Percentiles rank a stretch among this genome's conserved stretches.
Conservation (phyloP, 2,888 invertebrate species). For the Brachylomia viminalis region DNA sequence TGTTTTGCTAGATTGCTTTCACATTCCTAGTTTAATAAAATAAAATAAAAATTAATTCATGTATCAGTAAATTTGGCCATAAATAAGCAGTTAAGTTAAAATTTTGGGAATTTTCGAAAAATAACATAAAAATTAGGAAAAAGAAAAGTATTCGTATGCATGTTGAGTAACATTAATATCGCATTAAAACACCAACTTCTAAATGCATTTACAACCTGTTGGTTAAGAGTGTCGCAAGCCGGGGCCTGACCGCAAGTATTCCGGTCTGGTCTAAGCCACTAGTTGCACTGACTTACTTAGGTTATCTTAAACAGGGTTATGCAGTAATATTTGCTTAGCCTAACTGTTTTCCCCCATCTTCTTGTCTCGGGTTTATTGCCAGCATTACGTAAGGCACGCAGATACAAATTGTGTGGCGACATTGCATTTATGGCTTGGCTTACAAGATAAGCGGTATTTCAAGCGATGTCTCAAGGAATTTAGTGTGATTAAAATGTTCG, state of each 20-base stretch:
- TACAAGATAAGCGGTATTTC: slow-evolving; percentile 61
- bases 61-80: no score
- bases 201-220: slow-evolving; percentile 61
- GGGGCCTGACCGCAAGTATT: slow-evolving; percentile 65
- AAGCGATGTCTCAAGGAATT: slow-evolving; percentile 21
- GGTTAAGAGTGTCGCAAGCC: slow-evolving; percentile 64
- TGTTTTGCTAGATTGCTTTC: no score
- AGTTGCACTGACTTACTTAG: slow-evolving; percentile 57
- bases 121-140: no score
- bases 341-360: slow-evolving; percentile 21
- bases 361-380: slow-evolving; percentile 49
- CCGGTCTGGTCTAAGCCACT: slow-evolving; percentile 55
- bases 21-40: no score
- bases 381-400: slow-evolving; percentile 41
- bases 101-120: no score
- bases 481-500: slow-evolving; percentile 29
- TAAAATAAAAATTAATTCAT: no score
- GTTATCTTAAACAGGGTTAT: slow-evolving; percentile 57
- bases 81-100: no score
- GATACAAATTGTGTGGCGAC: slow-evolving; percentile 50
- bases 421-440: slow-evolving; percentile 58
- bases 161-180: slow-evolving; percentile 34
- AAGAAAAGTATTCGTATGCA: no score
- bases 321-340: slow-evolving; percentile 57
- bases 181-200: slow-evolving; percentile 44